Conservation (phyloP, 2,888 invertebrate genomes). For the Diplazon laetatorius region DNA sequence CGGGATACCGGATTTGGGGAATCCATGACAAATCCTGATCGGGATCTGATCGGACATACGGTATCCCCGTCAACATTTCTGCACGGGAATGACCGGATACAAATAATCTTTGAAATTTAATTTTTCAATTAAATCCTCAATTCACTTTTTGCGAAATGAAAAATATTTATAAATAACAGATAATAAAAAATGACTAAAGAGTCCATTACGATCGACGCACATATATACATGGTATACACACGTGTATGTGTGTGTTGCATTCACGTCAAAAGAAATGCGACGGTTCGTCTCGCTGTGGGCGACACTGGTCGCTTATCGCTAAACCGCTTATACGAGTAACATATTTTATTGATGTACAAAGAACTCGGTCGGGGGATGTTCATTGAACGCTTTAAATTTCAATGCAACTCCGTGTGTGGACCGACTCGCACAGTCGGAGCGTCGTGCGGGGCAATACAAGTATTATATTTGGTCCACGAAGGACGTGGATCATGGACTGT, state of each 20-base stretch:
- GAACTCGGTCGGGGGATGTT: constrained; percentile 75
- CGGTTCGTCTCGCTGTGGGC: constrained; percentile 73
- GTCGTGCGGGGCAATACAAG: constrained; percentile 72
- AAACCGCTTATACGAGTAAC: constrained; percentile 69
- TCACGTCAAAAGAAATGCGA: constrained; percentile 42
- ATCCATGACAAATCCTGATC: no score
- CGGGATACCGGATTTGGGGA: no score
- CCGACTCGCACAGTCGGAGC: constrained; percentile 27
- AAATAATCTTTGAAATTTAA: no score
- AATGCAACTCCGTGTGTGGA: constrained; percentile 39
- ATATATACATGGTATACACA: constrained; percentile 15
- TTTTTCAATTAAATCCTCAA: no score
- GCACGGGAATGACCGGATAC: no score
- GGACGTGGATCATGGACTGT: constrained; percentile 81
- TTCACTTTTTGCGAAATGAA: no score
- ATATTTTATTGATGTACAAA: constrained; percentile 79
- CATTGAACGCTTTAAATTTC: constrained; percentile 58
- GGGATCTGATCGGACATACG: no score
- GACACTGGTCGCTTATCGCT: constrained; percentile 75
- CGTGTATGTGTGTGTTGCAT: constrained; percentile 29
- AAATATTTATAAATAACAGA: no score
- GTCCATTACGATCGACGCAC: no score
- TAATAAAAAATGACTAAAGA: no score
- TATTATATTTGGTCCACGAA: constrained; percentile 81
- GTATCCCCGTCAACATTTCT: no score